Evolutionary conservation across 2,113 vertebrate genomes (phyloP).

Genomic region (Pelvicachromis taeniatus): DNA sequence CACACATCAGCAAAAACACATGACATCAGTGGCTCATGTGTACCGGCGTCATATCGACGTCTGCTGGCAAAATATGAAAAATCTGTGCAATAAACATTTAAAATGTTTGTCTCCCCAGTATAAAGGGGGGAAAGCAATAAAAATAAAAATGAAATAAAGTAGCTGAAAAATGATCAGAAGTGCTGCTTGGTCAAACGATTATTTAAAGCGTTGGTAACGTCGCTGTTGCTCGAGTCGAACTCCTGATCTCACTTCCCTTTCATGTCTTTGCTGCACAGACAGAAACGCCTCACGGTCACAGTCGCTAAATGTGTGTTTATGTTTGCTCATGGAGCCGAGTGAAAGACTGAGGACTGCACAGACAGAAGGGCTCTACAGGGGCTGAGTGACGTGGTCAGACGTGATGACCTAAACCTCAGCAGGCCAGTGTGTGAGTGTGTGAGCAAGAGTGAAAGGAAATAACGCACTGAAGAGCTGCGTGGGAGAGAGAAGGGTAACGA

Average conservation of each 20-base stretch:
- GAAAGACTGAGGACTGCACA: not conserved
- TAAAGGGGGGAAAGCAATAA: no score
- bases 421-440: not conserved
- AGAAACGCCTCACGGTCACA: not conserved
- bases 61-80: not conserved
- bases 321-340: not conserved
- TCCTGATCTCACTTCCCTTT: not conserved
- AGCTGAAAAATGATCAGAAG: not conserved
- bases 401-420: not conserved
- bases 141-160: not conserved
- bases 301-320: not conserved
- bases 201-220: not conserved
- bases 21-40: not conserved
- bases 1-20: accelerated
- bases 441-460: not conserved
- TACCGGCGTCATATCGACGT: no score
- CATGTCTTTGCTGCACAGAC: not conserved
- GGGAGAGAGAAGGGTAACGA: not conserved
- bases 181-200: accelerated
- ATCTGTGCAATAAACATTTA: accelerated
- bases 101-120: not conserved
- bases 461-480: not conserved
- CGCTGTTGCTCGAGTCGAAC: not conserved
- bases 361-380: slow-evolving; percentile 23
- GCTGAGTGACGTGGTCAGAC: slow-evolving; percentile 14